Evolutionary conservation across 2,797 vertebrate genomes (phyloP).

Genomic region (Nyctibius grandis): DNA sequence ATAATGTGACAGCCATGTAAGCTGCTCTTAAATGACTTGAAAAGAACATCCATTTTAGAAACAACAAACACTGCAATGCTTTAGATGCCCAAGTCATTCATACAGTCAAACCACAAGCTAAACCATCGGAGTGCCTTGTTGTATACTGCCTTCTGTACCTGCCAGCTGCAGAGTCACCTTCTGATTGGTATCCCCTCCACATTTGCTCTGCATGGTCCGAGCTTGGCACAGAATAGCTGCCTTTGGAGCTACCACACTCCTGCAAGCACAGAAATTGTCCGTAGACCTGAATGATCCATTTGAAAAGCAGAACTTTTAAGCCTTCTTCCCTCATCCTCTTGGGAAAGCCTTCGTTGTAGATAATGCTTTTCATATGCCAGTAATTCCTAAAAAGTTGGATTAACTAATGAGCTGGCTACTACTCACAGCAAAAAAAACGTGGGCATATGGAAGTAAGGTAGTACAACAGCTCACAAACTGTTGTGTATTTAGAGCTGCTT

Average conservation of each 20-base stretch:
- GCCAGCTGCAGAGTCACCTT: background rate
- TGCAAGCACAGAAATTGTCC: background rate
- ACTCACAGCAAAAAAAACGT: background rate
- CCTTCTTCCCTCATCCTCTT: background rate
- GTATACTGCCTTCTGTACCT: background rate
- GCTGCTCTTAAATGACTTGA: background rate
- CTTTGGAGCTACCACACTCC: background rate
- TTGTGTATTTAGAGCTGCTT: background rate
- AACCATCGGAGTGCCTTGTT: fast-evolving
- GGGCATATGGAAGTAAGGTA: background rate
- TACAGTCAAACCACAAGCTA: background rate
- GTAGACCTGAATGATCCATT: fast-evolving
- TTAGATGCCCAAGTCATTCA: background rate
- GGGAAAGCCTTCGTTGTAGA: background rate
- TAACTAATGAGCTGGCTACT: background rate
- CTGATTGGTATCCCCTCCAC: fast-evolving
- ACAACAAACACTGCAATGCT: background rate
- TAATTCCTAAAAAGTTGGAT: background rate
- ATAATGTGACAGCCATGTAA: fast-evolving
- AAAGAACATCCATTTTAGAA: background rate
- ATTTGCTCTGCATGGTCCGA: background rate
- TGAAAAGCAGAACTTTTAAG: background rate
- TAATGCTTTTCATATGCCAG: background rate
- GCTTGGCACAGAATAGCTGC: background rate
- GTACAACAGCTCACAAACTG: background rate